A percentile compares a stretch with the other conserved stretches of the same genome.
These are phyloP conservation scores for Leptinotarsa tumamoca DNA, from an alignment of 2,888 invertebrate species.

Conservation along the genomic window DNA sequence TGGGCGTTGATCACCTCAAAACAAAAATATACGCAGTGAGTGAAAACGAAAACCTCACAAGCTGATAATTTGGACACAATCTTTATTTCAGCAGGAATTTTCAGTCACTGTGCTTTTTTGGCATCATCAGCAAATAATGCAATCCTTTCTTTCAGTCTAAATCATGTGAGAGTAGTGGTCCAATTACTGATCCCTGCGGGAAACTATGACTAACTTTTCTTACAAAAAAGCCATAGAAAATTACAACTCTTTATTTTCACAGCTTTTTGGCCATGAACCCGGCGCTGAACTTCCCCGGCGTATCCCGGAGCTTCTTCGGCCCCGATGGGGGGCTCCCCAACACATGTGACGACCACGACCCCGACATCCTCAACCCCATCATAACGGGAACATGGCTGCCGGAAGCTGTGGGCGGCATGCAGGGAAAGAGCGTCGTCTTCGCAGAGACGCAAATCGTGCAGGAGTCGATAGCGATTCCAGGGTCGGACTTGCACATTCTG, in stretches of 20 bases:
- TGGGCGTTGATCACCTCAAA: too few relatives aligned
- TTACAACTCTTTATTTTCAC: constrained; percentile 28
- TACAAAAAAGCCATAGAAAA: not conserved
- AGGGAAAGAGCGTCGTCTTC: constrained; percentile 85
- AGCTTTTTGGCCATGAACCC: constrained; percentile 63
- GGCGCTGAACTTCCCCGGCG: constrained; percentile 70
- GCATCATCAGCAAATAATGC: too few relatives aligned
- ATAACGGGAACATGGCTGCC: constrained; percentile 92
- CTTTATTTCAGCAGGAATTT: too few relatives aligned
- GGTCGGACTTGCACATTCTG: constrained; percentile 91
- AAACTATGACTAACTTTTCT: too few relatives aligned
- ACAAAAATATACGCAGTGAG: too few relatives aligned
- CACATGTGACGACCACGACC: constrained; percentile 88
- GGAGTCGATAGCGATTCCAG: constrained; percentile 94
- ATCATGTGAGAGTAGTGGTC: too few relatives aligned
- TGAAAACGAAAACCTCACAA: too few relatives aligned
- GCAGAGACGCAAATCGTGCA: constrained; percentile 97
- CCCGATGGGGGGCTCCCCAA: constrained; percentile 69
- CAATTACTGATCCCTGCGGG: too few relatives aligned
- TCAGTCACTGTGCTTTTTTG: too few relatives aligned
- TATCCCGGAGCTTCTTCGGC: constrained; percentile 69
- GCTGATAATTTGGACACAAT: too few relatives aligned
- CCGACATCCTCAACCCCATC: constrained; percentile 85
- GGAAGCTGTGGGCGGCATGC: constrained; percentile 87
- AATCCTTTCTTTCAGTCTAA: too few relatives aligned